phyloP scores from a whole-genome alignment of 1,140 invertebrate species.

The Maniola jurtina region DNA sequence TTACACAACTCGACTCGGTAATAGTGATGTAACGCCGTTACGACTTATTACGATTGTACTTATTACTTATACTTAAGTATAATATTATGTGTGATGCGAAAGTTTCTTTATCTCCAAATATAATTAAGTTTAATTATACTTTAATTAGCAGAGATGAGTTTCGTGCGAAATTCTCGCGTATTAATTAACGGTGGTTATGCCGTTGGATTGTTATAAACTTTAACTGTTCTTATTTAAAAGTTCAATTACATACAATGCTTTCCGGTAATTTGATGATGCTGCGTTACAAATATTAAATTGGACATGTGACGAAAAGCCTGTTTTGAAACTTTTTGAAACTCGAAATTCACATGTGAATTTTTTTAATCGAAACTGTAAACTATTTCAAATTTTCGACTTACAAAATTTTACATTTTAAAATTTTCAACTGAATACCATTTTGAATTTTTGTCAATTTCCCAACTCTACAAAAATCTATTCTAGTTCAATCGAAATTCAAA shows the following conservation, averaged over 20 bases:
- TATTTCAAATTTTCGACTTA: no score
- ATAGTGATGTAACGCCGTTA: conserved; percentile 40
- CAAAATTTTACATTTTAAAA: no score
- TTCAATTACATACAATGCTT: conserved; percentile 11
- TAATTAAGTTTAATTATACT: conserved; percentile 31
- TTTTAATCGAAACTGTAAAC: no score
- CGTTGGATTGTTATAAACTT: not conserved
- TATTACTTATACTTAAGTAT: not conserved
- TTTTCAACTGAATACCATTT: no score
- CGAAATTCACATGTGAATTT: no score
- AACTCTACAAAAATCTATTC: no score
- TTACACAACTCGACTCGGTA: conserved; percentile 38
- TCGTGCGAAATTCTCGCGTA: conserved; percentile 29
- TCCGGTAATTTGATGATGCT: conserved; percentile 1
- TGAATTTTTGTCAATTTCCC: no score
- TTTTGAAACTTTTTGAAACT: not conserved
- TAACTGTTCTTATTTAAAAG: conserved; percentile 25
- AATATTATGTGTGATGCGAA: conserved; percentile 19
- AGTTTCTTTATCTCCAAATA: conserved; percentile 31
- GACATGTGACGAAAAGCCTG: not conserved
- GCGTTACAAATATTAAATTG: not conserved
- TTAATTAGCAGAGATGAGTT: conserved; percentile 35
- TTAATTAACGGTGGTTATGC: conserved; percentile 18
- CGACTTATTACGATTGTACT: conserved; percentile 4
- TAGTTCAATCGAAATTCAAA: no score